These are phyloP conservation scores for Orthosia gothica DNA, from an alignment of 2,888 invertebrate species.

Conservation along the genomic window DNA sequence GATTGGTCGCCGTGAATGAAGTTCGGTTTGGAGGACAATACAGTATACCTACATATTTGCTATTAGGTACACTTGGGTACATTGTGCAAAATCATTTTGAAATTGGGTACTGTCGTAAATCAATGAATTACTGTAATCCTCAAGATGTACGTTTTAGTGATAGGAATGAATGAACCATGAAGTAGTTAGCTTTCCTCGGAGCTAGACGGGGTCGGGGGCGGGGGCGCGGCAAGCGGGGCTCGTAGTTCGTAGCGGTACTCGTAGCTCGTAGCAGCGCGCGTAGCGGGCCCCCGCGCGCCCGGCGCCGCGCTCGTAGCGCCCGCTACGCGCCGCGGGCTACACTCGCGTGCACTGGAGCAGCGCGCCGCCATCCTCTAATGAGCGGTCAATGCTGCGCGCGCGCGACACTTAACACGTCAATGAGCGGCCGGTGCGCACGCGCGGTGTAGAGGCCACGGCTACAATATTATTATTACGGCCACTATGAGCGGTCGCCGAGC, in stretches of 20 bases:
- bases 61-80: not conserved
- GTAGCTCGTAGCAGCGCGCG: not conserved
- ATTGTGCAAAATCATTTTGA: not conserved
- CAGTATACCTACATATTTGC: not conserved
- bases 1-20: not conserved
- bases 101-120: not conserved
- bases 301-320: not conserved
- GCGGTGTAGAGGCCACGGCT: slow-evolving; percentile 38
- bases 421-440: slow-evolving; percentile 7
- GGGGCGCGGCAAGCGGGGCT: not conserved
- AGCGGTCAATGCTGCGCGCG: slow-evolving; percentile 26
- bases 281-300: not conserved
- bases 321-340: not conserved
- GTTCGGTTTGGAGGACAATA: not conserved
- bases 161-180: not conserved
- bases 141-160: not conserved
- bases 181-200: not conserved
- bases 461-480: slow-evolving; percentile 31
- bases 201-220: not conserved
- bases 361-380: not conserved
- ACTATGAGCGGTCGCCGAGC: slow-evolving; percentile 35
- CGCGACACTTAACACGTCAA: slow-evolving; percentile 30
- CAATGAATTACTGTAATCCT: not conserved
- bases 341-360: too few species aligned
- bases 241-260: slow-evolving; percentile 5